Base-by-base conservation (phyloP, 2,797 vertebrate species). In the Yasuhikotakia modesta region DNA sequence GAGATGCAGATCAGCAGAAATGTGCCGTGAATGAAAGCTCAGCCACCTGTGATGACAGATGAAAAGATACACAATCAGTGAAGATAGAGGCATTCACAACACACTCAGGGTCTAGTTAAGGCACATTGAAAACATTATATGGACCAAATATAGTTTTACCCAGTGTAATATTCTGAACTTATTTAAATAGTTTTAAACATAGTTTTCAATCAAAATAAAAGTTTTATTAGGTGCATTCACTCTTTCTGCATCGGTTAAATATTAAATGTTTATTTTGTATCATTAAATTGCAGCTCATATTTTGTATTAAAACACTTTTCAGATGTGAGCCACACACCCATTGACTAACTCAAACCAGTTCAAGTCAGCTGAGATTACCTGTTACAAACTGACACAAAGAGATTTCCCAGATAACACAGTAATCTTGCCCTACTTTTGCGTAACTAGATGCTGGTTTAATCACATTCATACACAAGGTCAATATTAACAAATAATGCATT, bases 1-100 rank as follows among this genome's bases (percentile, higher is more conserved):
- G 19, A 79, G 65, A 13, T 53, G 65, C 21, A 69, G 68, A 57
- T 46, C 64, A 52, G 52, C n/a, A 2, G 45, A 24, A 63, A 45
- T 13, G 45, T 43, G 17, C 52, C 0, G 80, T 30, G 30, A n/a
- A 45, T 27, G 12, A 16, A 64, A 68, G 80, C 60, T 19, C 57
- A 55, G n/a, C n/a, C n/a, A 57, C 35, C 22, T 79, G 50, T 57
- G 46, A 45, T 43, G 39, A 21, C 16, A 11, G 58, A 72, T 57
- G 12, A 30, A 55, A 64, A 11, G 45, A 80, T 24, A n/a, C n/a
- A n/a, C 11, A 3, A 63, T 78, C 45, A 78, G 46, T 63, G 8
- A 0, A 50, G 16, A 63, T 71, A n/a, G n/a, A 63, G 39, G 7
- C 13, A 45, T 55, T 66, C 24, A 46, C 12, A 63, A 19, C 57